Conservation (phyloP, 2,797 vertebrate species). For the Fistularia tabacaria region DNA sequence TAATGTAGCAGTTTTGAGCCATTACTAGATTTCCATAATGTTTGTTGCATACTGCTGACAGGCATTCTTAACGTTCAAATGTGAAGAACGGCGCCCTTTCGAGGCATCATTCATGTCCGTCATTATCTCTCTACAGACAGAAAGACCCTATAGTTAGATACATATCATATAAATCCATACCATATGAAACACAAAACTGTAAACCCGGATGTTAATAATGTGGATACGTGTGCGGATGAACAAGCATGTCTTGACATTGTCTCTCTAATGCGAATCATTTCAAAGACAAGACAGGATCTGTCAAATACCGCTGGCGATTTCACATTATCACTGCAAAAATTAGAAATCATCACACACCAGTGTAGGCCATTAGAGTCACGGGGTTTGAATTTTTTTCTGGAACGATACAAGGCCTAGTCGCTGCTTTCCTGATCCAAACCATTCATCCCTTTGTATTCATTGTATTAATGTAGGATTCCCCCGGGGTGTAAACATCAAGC, state of each 20-base stretch:
- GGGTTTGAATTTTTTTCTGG: too few species aligned
- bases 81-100: too few species aligned
- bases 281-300: constrained; percentile 34
- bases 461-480: constrained; percentile 48
- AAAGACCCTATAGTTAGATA: too few species aligned
- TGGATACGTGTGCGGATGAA: background rate
- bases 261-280: constrained; percentile 20
- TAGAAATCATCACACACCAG: constrained; percentile 32
- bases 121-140: too few species aligned
- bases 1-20: too few species aligned
- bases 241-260: constrained; percentile 4
- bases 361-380: too few species aligned
- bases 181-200: background rate
- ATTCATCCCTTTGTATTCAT: constrained; percentile 25
- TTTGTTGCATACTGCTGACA: too few species aligned
- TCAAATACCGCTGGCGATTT: constrained; percentile 27
- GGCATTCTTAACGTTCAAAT: too few species aligned
- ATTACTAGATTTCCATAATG: too few species aligned
- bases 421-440: constrained; percentile 25
- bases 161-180: too few species aligned
- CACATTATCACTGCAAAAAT: constrained; percentile 39
- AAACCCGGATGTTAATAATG: too few species aligned
- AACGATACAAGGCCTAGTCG: constrained; percentile 15
- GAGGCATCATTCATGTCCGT: too few species aligned
- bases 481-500: constrained; percentile 55